Base-by-base conservation (phyloP, 2,113 vertebrate species). In the Sprattus sprattus region DNA sequence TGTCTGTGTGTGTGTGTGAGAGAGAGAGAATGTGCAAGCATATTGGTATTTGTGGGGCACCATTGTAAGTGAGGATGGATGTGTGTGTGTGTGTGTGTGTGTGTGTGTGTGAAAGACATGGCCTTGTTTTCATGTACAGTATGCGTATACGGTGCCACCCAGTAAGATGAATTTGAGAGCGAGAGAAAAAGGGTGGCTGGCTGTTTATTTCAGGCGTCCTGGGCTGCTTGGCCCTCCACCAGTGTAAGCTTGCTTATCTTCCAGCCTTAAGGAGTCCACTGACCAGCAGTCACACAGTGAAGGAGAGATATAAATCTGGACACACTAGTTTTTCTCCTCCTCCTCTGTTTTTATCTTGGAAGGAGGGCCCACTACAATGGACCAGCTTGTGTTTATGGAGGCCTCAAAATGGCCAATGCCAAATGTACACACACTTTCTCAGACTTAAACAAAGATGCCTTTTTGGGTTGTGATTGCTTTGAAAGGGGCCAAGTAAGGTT, bases 161-260 rank as follows among this genome's bases (percentile, higher is more conserved):
- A 13, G 9, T 25, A 71, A 32, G 64, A 71, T 71, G 64, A 71
- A 71, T 71, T 32, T 22, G 18, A 15, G n/a, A 32, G 3, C 28
- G 64, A 1, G 1, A 32, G 64, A 71, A 71, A 71, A 28, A 71
- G n/a, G 15, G 10, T 9, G 1, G 64, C 64, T 32, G 64, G 64
- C 0, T 15, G 28, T 71, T 71, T 28, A 8, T 28, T 71, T 71
- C n/a, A 28, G 32, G 64, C 32, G n/a, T 67, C 57, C 57, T 9
- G 57, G 57, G 22, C 57, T n/a, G 57, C 89, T 90, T 90, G 91
- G 89, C 85, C 60, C 11, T 0, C 54, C 45, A 86, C 87, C 88
- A 91, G 86, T 84, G 86, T 86, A 89, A 92, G 87, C 91, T 85
- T 39, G 86, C 78, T 90, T 87, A 86, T 90, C 85, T 90, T 89